Conservation (phyloP, 2,113 vertebrate species). For the Mixornis gularis region DNA sequence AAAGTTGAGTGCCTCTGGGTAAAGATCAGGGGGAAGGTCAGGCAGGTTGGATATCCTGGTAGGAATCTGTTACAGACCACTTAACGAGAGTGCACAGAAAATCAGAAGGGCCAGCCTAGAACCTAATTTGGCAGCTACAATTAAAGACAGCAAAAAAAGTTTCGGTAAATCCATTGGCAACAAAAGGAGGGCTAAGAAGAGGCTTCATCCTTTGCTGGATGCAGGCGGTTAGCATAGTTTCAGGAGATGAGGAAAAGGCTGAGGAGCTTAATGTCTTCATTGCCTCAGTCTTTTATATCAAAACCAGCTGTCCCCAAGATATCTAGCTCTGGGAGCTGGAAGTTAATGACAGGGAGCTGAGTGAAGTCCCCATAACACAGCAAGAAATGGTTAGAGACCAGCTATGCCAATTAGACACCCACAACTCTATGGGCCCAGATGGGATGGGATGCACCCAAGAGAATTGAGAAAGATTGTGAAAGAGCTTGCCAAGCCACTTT, state of each 20-base stretch:
- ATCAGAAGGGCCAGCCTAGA: neutral
- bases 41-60: neutral
- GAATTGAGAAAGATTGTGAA: neutral
- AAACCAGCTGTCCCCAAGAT: neutral
- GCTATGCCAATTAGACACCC: neutral
- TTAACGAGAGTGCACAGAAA: neutral
- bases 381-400: neutral
- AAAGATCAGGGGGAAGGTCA: neutral
- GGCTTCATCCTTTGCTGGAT: neutral
- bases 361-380: neutral
- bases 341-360: neutral
- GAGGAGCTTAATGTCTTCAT: neutral
- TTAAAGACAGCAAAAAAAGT: neutral
- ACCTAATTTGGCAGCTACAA: neutral
- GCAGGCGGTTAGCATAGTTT: neutral
- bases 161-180: neutral
- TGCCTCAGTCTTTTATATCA: neutral
- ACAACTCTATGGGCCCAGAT: neutral
- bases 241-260: neutral
- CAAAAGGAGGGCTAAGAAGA: neutral
- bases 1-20: neutral
- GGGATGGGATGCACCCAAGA: neutral
- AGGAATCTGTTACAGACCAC: neutral
- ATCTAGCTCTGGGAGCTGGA: neutral
- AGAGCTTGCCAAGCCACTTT: neutral